Evolutionary conservation across 2,797 vertebrate species (phyloP).

Genomic region (Gallinago stenura): DNA sequence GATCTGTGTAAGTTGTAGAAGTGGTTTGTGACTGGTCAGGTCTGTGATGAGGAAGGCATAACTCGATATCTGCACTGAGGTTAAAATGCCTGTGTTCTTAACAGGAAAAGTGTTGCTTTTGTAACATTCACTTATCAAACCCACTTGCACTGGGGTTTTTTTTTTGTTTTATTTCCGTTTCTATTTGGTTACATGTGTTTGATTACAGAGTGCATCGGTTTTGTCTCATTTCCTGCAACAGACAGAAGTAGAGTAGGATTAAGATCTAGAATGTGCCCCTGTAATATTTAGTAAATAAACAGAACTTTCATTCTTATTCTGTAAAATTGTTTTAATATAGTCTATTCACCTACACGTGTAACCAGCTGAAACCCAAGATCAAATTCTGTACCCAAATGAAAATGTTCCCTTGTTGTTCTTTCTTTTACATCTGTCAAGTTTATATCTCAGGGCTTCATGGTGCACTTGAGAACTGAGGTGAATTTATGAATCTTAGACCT

Average conservation of each 20-base stretch:
- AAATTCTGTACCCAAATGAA: neutral
- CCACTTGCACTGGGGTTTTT: neutral
- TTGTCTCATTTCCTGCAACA: neutral
- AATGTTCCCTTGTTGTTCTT: neutral
- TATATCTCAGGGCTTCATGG: neutral
- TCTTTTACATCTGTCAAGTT: neutral
- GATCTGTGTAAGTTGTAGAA: neutral
- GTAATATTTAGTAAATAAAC: neutral
- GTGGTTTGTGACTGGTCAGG: neutral
- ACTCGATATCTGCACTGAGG: neutral
- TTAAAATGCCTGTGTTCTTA: neutral
- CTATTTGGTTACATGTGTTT: neutral
- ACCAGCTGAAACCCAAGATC: neutral
- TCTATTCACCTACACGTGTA: fast-evolving
- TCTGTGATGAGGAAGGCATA: neutral
- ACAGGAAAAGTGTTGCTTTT: neutral
- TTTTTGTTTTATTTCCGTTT: neutral
- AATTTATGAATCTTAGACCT: neutral
- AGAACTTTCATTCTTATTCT: neutral
- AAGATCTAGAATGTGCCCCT: neutral
- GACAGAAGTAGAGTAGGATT: neutral
- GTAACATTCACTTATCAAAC: neutral
- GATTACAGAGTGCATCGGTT: neutral
- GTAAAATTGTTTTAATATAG: neutral
- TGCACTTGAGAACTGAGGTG: neutral